Percentiles rank a stretch among this genome's conserved stretches.
Conservation (phyloP, 2,797 vertebrate species). For the Bufotes viridis region DNA sequence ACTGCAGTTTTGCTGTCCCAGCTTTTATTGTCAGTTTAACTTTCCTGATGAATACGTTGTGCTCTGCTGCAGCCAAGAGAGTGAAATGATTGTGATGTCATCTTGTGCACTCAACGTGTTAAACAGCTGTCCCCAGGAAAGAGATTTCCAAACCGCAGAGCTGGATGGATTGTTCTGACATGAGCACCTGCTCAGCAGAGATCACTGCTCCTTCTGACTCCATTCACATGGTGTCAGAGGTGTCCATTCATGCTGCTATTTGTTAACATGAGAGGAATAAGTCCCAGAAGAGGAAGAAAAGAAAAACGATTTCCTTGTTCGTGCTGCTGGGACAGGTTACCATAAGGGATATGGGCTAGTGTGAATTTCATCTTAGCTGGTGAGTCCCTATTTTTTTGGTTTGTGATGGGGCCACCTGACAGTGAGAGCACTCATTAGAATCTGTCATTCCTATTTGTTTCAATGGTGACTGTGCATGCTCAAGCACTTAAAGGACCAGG, state of each 20-base stretch:
- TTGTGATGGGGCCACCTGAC: too few relatives aligned
- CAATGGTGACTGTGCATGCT: too few relatives aligned
- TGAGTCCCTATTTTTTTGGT: too few relatives aligned
- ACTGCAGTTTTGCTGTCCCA: conserved; percentile 34
- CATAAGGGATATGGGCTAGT: background rate
- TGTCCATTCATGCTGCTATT: background rate
- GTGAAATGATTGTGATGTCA: conserved; percentile 1
- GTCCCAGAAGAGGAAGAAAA: background rate
- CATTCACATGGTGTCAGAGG: background rate
- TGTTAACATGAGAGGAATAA: background rate
- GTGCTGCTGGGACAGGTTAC: background rate
- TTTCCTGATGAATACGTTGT: conserved; percentile 2
- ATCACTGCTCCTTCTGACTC: background rate
- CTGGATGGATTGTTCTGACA: background rate
- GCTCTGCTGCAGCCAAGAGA: background rate
- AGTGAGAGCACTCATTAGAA: too few relatives aligned
- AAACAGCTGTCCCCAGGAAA: background rate
- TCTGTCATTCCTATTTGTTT: too few relatives aligned
- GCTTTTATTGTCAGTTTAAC: conserved; percentile 35
- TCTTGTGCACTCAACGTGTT: background rate
- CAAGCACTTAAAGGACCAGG: too few relatives aligned
- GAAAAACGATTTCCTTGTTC: background rate
- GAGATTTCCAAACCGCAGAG: background rate
- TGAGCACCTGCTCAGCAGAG: conserved; percentile 10
- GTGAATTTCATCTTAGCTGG: background rate